Conservation (phyloP, 2,113 vertebrate genomes). For the Balaenoptera acutorostrata region DNA sequence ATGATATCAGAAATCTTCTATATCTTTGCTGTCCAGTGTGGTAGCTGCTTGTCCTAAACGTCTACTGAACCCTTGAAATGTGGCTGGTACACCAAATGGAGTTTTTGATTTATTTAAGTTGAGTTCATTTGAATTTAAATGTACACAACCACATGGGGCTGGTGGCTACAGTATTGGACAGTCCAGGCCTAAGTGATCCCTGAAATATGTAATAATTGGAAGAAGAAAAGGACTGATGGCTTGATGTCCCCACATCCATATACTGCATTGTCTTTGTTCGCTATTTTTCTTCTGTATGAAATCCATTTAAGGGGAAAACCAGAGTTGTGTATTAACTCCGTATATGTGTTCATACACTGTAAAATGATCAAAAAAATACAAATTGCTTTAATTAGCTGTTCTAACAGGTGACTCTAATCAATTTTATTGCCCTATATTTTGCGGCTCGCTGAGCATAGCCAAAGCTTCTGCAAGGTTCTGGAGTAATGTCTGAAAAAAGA, state of each 20-base stretch:
- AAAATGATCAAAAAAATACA: slow-evolving; percentile 56
- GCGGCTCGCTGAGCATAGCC: not conserved
- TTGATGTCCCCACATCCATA: not conserved
- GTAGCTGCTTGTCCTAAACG: not conserved
- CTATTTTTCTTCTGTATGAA: not conserved
- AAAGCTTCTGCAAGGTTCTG: not conserved
- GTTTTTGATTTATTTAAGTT: not conserved
- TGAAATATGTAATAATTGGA: not conserved
- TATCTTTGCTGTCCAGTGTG: too few species aligned
- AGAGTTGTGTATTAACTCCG: slow-evolving; percentile 25
- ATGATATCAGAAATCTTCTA: not conserved
- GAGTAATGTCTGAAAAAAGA: not conserved
- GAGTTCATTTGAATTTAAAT: not conserved
- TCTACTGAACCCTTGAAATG: not conserved
- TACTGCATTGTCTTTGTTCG: not conserved
- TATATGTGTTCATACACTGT: not conserved
- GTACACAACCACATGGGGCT: not conserved
- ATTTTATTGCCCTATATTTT: slow-evolving; percentile 8
- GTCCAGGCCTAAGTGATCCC: not conserved
- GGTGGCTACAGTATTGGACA: not conserved
- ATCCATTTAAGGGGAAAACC: not conserved
- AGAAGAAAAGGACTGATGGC: not conserved
- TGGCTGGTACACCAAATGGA: not conserved
- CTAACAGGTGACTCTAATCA: slow-evolving; percentile 53
- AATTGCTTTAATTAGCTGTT: slow-evolving; percentile 59